Base-by-base conservation (phyloP, 2,797 vertebrate species). In the Delichon dasypus region DNA sequence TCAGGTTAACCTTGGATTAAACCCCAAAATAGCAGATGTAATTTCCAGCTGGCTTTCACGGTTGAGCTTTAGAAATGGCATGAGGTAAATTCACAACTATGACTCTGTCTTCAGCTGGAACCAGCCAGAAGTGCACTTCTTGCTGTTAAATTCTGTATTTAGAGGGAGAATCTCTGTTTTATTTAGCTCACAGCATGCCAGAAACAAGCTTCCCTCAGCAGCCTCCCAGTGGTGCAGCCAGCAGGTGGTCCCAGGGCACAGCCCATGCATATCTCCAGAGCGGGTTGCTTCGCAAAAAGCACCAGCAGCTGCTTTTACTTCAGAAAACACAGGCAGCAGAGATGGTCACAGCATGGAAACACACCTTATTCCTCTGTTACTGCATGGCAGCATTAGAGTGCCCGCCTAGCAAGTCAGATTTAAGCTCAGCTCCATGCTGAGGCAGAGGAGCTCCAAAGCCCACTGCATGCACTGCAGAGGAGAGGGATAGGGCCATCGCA, bases 341-440 rank as follows among this genome's bases (percentile, higher is more conserved):
- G 34, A 34, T 1, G 9, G 25, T 29, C 34, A 9, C 0, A 0
- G 61, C 7, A 0, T 1, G 1, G 72, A 66, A 68, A 36, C 6
- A 8, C 32, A 17, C 51, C 30, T 47, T 78, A 36, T 64, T 77
- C 57, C 48, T 32, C 18, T 44, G n/a, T 13, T 15, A 13, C 8
- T 13, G 40, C 36, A 8, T 0, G 2, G 57, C 73, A 67, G 25
- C 22, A 6, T 0, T 5, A 48, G 12, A 62, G 30, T 11, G 2
- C 14, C 17, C 0, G 0, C 44, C 25, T 23, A 22, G 50, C 44
- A 77, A 61, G 14, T 5, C 42, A 19, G n/a, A 16, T 19, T 61
- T 29, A 42, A 44, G n/a, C 16, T 72, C 51, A 60, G 48, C 26
- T 75, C 19, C 45, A 22, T 36, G n/a, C 60, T 20, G 40, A 79